Base-by-base conservation (phyloP, 2,113 vertebrate species). In the Trematomus loennbergii region DNA sequence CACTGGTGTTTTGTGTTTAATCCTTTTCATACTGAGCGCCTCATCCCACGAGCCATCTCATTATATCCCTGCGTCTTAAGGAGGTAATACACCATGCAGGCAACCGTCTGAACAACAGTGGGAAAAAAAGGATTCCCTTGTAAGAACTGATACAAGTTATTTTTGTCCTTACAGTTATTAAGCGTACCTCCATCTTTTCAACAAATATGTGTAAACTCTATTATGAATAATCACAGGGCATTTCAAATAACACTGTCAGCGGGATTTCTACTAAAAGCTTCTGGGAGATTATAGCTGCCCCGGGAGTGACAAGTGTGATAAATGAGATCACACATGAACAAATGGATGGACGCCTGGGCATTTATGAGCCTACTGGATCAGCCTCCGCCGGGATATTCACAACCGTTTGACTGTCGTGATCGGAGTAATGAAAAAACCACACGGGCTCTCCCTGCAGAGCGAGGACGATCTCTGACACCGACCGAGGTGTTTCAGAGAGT, bases 291-390 rank as follows among this genome's bases (percentile, higher is more conserved):
- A 82, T 58, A 68, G 72, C 66, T 74, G 78, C 81, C 72, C 36
- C 66, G 57, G 52, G 72, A 83, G 69, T 80, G 78, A 86, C 72
- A 84, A 70, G 67, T 67, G 22, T 82, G 83, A 86, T 87, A 73
- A 84, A 90, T 86, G 86, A 89, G 84, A 90, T 88, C 83, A 80
- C 84, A 83, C 80, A 53, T 66, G 79, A 83, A 88, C 78, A 86
- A 90, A 91, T 74, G 84, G 70, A 78, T 72, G 72, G 85, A 74
- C 65, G 71, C 65, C 81, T 12, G 58, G 53, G 72, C 74, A 64
- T 81, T 91, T 84, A 85, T 85, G 80, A 84, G 85, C 60, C 69
- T 40, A 40, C 64, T 12, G 49, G 73, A 82, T 89, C 70, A 63
- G 71, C 46, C 61, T 45, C n/a, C 10, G 0, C 50, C 12, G 8